phyloP scores from a whole-genome alignment of 2,113 vertebrate species.

The Spermophilus dauricus region DNA sequence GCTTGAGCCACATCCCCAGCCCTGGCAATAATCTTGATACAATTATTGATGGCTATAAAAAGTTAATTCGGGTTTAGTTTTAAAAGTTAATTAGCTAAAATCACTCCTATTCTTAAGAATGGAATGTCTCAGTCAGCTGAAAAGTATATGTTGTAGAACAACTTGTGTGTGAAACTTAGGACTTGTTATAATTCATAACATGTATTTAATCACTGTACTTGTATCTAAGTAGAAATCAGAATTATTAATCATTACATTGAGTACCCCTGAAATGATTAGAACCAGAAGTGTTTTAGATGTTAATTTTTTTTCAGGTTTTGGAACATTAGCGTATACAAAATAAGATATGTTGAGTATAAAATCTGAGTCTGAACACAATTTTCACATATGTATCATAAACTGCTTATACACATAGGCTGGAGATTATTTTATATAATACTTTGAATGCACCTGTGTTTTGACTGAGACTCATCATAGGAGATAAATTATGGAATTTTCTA shows the following conservation, averaged over 20 bases:
- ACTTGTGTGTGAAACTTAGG: slow-evolving; percentile 27
- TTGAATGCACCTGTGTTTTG: neutral
- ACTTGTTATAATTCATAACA: slow-evolving; percentile 42
- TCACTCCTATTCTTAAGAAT: slow-evolving; percentile 57
- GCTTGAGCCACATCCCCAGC: too few relatives aligned
- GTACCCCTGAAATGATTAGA: neutral
- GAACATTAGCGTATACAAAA: neutral
- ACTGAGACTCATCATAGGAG: neutral
- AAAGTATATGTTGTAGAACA: neutral
- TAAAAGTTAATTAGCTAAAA: slow-evolving; percentile 75
- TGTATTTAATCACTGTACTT: slow-evolving; percentile 41
- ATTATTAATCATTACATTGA: slow-evolving; percentile 1
- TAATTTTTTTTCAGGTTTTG: neutral
- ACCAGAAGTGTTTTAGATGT: neutral
- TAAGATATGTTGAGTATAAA: neutral
- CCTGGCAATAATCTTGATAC: slow-evolving; percentile 48
- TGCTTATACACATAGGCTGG: neutral
- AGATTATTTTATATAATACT: neutral
- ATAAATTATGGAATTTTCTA: neutral
- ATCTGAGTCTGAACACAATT: neutral
- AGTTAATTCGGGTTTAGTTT: slow-evolving; percentile 78
- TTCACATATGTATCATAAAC: neutral
- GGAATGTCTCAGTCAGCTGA: neutral
- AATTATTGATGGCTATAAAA: slow-evolving; percentile 70
- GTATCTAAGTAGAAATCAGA: slow-evolving; percentile 24